Conservation (phyloP, 2,113 vertebrate species). For the Blennius ocellaris region DNA sequence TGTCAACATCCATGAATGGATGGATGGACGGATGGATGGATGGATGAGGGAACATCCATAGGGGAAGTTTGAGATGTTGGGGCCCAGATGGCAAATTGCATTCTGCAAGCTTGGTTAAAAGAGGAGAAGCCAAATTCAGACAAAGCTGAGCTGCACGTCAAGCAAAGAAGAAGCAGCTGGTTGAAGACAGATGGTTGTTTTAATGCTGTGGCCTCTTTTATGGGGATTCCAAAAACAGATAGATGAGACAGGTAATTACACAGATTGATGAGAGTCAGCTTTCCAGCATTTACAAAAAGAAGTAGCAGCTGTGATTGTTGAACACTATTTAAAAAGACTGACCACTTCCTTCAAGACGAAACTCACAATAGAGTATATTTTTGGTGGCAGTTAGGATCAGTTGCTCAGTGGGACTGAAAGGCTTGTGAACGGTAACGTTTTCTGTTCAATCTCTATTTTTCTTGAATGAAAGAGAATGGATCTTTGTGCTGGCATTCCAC, state of each 20-base stretch:
- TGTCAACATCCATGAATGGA: constrained; percentile 37
- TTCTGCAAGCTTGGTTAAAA: background rate
- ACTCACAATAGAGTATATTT: too few species aligned
- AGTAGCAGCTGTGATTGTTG: too few species aligned
- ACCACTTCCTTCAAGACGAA: too few species aligned
- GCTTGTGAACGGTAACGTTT: too few species aligned
- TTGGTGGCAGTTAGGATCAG: too few species aligned
- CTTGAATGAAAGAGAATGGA: too few species aligned
- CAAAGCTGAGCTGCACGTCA: background rate
- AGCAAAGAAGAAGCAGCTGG: background rate
- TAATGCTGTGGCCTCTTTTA: background rate
- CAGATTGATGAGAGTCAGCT: constrained; percentile 7
- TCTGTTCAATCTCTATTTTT: too few species aligned
- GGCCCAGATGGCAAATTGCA: constrained; percentile 1
- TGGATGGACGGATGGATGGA: background rate
- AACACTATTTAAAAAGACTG: too few species aligned
- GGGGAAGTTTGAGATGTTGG: background rate
- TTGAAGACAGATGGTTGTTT: constrained; percentile 22
- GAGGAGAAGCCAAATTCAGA: background rate
- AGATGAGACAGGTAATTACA: constrained; percentile 2
- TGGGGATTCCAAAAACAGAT: too few species aligned
- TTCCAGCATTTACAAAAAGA: too few species aligned
- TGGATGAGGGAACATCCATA: background rate
- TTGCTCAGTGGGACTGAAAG: too few species aligned
- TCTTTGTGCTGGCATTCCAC: too few species aligned